Evolutionary conservation across 2,797 vertebrate species (phyloP).

Genomic region (Morelia viridis): DNA sequence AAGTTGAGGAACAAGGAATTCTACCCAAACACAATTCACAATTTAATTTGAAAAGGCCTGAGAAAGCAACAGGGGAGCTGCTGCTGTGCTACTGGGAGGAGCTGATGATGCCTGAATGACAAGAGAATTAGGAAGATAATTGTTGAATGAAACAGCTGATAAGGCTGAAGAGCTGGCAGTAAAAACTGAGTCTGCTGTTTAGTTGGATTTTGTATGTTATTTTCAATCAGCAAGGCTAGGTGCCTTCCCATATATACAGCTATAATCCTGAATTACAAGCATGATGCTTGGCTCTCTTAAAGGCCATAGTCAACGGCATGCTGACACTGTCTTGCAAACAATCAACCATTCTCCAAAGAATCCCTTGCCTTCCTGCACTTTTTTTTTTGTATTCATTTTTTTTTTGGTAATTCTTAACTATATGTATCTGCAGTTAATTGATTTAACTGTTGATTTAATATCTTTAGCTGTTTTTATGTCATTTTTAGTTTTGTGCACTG

Average conservation of each 20-base stretch:
- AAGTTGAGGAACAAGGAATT: constrained; percentile 49
- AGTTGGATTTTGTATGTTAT: neutral
- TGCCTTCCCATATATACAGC: neutral
- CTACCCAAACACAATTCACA: constrained; percentile 36
- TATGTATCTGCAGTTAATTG: too few species aligned
- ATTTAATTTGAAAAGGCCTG: constrained; percentile 35
- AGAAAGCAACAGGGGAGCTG: constrained; percentile 39
- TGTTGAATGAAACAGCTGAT: constrained; percentile 13
- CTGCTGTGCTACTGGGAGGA: constrained; percentile 10
- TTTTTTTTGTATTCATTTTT: too few species aligned
- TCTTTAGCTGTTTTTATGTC: neutral
- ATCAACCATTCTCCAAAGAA: too few species aligned
- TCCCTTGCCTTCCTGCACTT: too few species aligned
- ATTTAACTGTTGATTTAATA: too few species aligned
- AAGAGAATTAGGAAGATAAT: neutral
- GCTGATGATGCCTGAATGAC: neutral
- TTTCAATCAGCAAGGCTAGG: neutral
- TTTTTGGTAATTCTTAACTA: too few species aligned
- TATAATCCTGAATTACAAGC: neutral
- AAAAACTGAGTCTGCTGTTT: neutral
- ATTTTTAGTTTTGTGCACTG: neutral
- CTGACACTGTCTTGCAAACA: neutral
- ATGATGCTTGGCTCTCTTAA: neutral
- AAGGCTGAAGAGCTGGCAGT: neutral
- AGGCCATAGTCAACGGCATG: neutral